Evolutionary conservation across 1,140 invertebrate species (phyloP).

Genomic region (Tetragonula clypearis): DNA sequence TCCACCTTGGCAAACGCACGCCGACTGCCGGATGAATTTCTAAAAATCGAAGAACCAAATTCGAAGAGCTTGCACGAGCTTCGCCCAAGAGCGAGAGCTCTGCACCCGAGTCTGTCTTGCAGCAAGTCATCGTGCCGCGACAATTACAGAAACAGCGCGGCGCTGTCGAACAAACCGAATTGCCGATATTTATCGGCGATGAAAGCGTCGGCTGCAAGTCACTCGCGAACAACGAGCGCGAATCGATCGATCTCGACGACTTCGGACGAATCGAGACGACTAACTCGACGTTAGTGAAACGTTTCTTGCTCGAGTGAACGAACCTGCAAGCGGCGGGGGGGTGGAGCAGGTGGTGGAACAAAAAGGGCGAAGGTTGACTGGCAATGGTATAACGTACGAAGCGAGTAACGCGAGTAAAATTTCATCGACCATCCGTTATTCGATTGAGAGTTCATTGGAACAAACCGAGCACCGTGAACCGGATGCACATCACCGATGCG

Average conservation of each 20-base stretch:
- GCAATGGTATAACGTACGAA: too few relatives aligned
- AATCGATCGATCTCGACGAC: not conserved
- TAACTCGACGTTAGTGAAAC: too few relatives aligned
- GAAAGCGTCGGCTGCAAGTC: not conserved
- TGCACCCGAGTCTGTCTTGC: not conserved
- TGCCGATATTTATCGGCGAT: slow-evolving; percentile 7
- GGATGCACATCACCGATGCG: not conserved
- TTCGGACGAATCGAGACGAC: too few relatives aligned
- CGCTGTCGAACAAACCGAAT: not conserved
- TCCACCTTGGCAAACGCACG: too few relatives aligned
- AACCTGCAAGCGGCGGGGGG: too few relatives aligned
- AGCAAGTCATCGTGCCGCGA: not conserved
- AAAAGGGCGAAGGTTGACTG: not conserved
- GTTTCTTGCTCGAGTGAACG: too few relatives aligned
- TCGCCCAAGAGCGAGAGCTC: not conserved
- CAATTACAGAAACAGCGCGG: too few relatives aligned
- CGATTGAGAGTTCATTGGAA: not conserved
- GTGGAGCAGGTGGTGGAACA: too few relatives aligned
- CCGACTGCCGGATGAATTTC: slow-evolving; percentile 8
- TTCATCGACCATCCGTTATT: not conserved
- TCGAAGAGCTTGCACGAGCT: not conserved
- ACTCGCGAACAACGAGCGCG: not conserved
- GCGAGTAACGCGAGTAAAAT: not conserved
- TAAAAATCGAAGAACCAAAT: not conserved
- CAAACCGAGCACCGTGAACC: not conserved